A percentile compares a stretch with the other conserved stretches of the same genome.
These are phyloP conservation scores for Mugil cephalus DNA, from an alignment of 2,113 vertebrate species.

Conservation along the genomic window DNA sequence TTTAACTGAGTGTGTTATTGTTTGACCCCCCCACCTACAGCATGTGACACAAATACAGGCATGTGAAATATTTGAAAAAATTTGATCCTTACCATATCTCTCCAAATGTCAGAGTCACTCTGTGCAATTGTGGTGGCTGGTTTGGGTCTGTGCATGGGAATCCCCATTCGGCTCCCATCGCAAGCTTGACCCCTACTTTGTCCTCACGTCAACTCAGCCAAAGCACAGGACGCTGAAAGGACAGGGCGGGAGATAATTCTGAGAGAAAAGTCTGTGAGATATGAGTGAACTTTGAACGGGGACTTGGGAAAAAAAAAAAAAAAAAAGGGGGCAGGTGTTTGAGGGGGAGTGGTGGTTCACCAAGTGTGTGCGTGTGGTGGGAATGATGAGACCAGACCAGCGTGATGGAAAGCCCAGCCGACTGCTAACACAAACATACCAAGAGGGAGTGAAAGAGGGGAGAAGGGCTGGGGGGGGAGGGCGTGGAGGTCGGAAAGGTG, in stretches of 20 bases:
- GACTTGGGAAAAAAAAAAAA: slow-evolving; percentile 6
- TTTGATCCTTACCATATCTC: neutral
- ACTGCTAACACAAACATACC: slow-evolving; percentile 83
- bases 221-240: slow-evolving; percentile 24
- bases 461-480: slow-evolving; percentile 4
- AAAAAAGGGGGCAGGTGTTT: slow-evolving; percentile 49
- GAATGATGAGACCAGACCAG: slow-evolving; percentile 78
- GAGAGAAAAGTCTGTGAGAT: slow-evolving; percentile 19
- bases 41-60: neutral
- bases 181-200: slow-evolving; percentile 51
- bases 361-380: slow-evolving; percentile 55
- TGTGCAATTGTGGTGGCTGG: neutral
- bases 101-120: neutral
- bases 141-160: slow-evolving; percentile 16
- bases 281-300: slow-evolving; percentile 1
- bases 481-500: slow-evolving; percentile 24
- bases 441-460: slow-evolving; percentile 27
- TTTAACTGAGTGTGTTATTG: neutral
- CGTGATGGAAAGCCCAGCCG: slow-evolving; percentile 79
- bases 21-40: neutral
- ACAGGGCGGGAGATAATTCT: slow-evolving; percentile 20
- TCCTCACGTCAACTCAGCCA: slow-evolving; percentile 19
- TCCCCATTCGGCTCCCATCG: slow-evolving; percentile 25
- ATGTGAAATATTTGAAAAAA: slow-evolving; percentile 3
- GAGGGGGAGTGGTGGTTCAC: slow-evolving; percentile 10